phyloP scores from a whole-genome alignment of 2,797 vertebrate species.

The Sardinella longiceps region DNA sequence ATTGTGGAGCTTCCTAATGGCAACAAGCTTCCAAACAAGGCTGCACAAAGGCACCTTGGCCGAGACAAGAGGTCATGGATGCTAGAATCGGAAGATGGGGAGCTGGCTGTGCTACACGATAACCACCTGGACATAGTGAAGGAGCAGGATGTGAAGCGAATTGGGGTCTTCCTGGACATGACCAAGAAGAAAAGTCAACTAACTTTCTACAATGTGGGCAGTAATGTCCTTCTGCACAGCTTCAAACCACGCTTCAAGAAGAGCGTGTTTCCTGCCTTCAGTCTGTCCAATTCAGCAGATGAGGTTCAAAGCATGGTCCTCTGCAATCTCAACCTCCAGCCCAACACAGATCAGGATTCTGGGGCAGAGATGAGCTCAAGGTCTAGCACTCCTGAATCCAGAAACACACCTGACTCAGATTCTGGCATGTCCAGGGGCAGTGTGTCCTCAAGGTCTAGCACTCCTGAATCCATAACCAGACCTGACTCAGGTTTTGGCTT shows the following conservation, averaged over 20 bases:
- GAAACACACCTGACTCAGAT: background rate
- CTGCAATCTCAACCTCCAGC: constrained; percentile 1
- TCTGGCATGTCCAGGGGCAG: too few species aligned
- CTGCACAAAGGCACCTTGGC: background rate
- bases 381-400: background rate
- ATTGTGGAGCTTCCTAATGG: constrained; percentile 25
- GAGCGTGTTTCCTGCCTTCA: constrained; percentile 39
- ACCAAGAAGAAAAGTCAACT: constrained; percentile 34
- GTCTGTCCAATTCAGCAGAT: background rate
- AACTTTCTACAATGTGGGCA: constrained; percentile 44
- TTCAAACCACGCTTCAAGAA: constrained; percentile 34
- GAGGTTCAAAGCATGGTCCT: background rate
- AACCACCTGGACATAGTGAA: constrained; percentile 19
- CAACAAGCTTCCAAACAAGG: background rate
- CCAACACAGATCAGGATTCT: background rate
- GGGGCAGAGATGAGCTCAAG: background rate
- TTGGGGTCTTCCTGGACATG: constrained; percentile 50
- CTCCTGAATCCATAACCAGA: background rate
- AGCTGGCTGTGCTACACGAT: constrained; percentile 35
- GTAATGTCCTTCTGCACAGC: constrained; percentile 11
- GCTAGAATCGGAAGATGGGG: constrained; percentile 40
- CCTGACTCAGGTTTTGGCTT: background rate
- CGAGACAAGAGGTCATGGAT: constrained; percentile 39
- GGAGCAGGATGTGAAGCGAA: constrained; percentile 16
- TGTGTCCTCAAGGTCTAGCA: background rate